A percentile compares a stretch with the other conserved stretches of the same genome.
These are phyloP conservation scores for Spondyliosoma cantharus DNA, from an alignment of 2,797 vertebrate genomes.

Conservation along the genomic window DNA sequence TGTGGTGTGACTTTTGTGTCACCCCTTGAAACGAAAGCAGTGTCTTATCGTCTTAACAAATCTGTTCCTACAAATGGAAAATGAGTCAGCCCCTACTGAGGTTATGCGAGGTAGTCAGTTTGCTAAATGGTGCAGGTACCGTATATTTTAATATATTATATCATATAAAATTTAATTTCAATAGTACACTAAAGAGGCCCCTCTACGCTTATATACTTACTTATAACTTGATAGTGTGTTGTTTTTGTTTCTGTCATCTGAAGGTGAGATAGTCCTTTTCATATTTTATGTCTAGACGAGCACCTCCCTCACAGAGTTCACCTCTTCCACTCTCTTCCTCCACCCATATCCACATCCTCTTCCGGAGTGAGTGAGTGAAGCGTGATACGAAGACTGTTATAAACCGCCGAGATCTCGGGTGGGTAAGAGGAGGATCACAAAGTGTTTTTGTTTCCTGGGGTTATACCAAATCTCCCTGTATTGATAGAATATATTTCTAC, in stretches of 20 bases:
- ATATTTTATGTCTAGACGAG: constrained; percentile 80
- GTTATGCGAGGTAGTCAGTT: constrained; percentile 21
- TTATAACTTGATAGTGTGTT: constrained; percentile 48
- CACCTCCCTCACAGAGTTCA: constrained; percentile 48
- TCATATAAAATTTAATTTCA: no score
- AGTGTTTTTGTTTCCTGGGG: neutral
- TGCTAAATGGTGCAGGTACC: neutral
- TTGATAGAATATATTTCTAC: no score
- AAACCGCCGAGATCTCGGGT: constrained; percentile 25
- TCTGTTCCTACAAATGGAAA: constrained; percentile 23
- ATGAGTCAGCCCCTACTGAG: neutral
- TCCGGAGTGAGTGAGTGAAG: constrained; percentile 47
- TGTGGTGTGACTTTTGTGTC: constrained; percentile 57
- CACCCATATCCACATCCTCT: constrained; percentile 68
- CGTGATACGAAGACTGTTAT: constrained; percentile 25
- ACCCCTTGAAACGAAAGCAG: constrained; percentile 37
- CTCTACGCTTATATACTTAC: neutral
- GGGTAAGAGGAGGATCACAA: constrained; percentile 2
- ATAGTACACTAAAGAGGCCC: neutral
- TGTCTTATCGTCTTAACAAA: constrained; percentile 22
- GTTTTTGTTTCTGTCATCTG: constrained; percentile 44
- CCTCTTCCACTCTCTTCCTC: constrained; percentile 43
- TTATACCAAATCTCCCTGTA: neutral
- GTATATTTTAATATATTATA: constrained; percentile 12
- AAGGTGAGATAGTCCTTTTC: constrained; percentile 26